Evolutionary conservation across 2,797 vertebrate genomes (phyloP), one percentile per base, ranked within the genome.

Genomic region (Danionella dracula): DNA sequence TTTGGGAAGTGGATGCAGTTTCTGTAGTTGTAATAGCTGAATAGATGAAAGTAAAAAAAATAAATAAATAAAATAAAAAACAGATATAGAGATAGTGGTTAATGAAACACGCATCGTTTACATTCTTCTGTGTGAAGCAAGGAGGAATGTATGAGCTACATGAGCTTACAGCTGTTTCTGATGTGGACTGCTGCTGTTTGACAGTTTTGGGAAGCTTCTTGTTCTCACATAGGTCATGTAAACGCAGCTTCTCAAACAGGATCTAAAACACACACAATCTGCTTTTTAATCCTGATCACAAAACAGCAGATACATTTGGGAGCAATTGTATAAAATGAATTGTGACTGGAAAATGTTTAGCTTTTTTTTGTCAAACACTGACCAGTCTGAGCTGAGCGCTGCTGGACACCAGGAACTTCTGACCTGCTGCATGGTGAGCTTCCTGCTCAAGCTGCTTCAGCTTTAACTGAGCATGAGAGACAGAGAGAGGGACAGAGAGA

Each of bases 1-100:
- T 84, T 87, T 94, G 13, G 95, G 95, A 53, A 97, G 82, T 11
- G 93, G 93, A 76, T 97, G 95, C 56, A 95, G 82, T 66, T 90
- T 88, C 85, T 90, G 90, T 20, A 97, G 89, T 75, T 91, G 90
- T 59, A 84, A 79, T 57, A 97, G 74, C 95, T 97, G n/a, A n/a
- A 62, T 41, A 84, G 72, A 50, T n/a, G 60, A 16, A 38, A 16
- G 5, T 29, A 9, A 35, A 11, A 74, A 15, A 5, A 27, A 8
- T 35, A 35, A 35, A 8, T 20, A 15, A 41, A 12, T 15, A 19
- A 5, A n/a, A 40, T 44, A 4, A n/a, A n/a, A 11, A 45, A 9
- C 32, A 4, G 32, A 8, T 35, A 8, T 6, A 27, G 3, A 27
- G 6, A 27, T n/a, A n/a, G n/a, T n/a, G n/a, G n/a, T n/a, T n/a